These are phyloP conservation scores for Cyanocitta stelleri DNA, from an alignment of 2,113 vertebrate species.

Conservation along the genomic window DNA sequence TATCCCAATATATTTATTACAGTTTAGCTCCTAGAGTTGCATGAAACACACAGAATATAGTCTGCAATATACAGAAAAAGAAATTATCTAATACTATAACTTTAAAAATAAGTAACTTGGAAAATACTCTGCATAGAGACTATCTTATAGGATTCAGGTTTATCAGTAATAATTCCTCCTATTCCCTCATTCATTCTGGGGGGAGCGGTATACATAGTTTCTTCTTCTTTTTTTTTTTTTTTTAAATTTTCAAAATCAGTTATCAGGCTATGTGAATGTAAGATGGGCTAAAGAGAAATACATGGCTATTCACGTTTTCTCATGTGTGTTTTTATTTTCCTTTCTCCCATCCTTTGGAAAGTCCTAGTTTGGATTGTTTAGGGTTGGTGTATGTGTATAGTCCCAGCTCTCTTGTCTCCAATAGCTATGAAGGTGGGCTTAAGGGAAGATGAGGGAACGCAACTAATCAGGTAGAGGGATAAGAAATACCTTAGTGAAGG, in stretches of 20 bases:
- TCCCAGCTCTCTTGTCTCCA: not conserved
- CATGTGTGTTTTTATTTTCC: not conserved
- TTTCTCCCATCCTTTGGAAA: not conserved
- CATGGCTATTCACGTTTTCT: not conserved
- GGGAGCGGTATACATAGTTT: not conserved
- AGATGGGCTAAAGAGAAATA: not conserved
- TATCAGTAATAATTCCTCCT: not conserved
- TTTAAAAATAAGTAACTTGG: not conserved
- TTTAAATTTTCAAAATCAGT: not conserved
- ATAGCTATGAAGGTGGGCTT: rapidly evolving
- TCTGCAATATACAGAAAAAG: not conserved
- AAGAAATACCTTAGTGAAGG: not conserved
- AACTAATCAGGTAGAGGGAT: not conserved
- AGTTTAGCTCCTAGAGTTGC: not conserved
- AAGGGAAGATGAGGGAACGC: not conserved
- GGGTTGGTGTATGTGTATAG: not conserved
- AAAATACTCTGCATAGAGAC: not conserved
- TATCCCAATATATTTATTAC: not conserved
- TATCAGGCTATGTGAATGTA: not conserved
- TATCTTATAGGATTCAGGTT: not conserved
- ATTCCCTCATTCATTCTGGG: not conserved
- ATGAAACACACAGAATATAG: not conserved
- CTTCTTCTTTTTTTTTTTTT: not conserved
- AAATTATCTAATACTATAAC: not conserved
- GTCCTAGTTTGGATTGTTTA: not conserved